Conservation (phyloP, 2,797 vertebrate genomes). For the Naso thynnoides region DNA sequence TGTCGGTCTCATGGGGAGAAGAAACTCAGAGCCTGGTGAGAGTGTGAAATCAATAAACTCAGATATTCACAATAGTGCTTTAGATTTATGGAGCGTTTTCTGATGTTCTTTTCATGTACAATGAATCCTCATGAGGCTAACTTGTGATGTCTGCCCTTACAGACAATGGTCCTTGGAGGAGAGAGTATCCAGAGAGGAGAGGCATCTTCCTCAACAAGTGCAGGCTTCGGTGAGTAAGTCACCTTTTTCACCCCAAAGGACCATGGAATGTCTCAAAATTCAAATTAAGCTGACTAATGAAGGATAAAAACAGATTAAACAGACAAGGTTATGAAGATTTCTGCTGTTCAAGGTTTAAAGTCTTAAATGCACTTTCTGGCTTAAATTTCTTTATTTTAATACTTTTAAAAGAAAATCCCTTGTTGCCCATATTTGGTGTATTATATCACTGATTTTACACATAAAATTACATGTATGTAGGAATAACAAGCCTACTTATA, state of each 20-base stretch:
- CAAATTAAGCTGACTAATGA: constrained; percentile 1
- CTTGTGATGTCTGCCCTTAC: constrained; percentile 47
- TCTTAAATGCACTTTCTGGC: neutral
- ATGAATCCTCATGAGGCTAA: constrained; percentile 13
- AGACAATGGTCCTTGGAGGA: constrained; percentile 83
- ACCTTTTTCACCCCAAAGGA: constrained; percentile 9
- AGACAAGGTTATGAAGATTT: neutral
- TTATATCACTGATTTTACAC: neutral
- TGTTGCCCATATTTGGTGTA: neutral
- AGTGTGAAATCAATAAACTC: neutral
- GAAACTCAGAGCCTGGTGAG: constrained; percentile 85
- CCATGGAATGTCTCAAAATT: constrained; percentile 9
- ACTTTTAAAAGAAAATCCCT: neutral
- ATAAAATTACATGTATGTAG: neutral
- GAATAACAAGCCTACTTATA: neutral
- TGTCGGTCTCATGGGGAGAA: constrained; percentile 96
- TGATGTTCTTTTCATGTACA: neutral
- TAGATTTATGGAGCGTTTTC: neutral
- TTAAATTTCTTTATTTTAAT: neutral
- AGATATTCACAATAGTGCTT: neutral
- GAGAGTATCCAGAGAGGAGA: constrained; percentile 79
- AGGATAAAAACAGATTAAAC: neutral
- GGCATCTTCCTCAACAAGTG: constrained; percentile 87
- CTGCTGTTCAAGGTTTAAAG: neutral
- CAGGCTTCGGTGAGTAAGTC: constrained; percentile 80